phyloP scores from a whole-genome alignment of 1,140 invertebrate species.

The Bombus superbus region DNA sequence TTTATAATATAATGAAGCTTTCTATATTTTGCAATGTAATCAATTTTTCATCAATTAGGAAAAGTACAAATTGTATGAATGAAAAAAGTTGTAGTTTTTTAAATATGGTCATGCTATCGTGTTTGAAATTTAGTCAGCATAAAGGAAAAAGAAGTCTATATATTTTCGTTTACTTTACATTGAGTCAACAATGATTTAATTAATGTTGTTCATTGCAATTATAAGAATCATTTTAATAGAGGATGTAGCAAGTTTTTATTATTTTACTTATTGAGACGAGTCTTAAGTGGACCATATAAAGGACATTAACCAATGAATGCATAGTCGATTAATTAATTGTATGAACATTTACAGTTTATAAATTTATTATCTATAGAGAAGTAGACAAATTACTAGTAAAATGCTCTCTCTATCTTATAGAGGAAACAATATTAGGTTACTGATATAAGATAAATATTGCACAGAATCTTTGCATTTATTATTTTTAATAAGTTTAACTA shows the following conservation, averaged over 20 bases:
- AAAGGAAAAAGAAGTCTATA: not conserved
- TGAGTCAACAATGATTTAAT: not conserved
- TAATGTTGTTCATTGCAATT: not conserved
- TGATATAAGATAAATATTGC: not conserved
- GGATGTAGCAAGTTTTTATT: not conserved
- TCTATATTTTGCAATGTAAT: conserved; percentile 14
- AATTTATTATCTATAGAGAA: conserved; percentile 4
- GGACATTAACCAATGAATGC: conserved; percentile 12
- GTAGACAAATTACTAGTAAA: not conserved
- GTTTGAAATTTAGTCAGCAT: not conserved
- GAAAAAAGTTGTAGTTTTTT: not conserved
- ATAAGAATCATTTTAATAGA: not conserved
- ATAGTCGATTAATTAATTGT: conserved; percentile 14
- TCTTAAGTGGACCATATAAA: conserved; percentile 11
- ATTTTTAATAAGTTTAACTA: conserved; percentile 14
- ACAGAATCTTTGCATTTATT: conserved; percentile 12
- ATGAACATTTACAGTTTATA: not conserved
- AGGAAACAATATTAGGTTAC: not conserved
- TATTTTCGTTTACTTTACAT: not conserved
- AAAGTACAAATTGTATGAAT: conserved; percentile 18
- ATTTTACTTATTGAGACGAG: not conserved
- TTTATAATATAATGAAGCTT: conserved; percentile 16
- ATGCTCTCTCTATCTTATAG: not conserved
- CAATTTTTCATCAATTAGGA: conserved; percentile 3
- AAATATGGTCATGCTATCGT: not conserved